Base-by-base conservation (phyloP, 2,888 invertebrate species). In the Brenthis daphne region DNA sequence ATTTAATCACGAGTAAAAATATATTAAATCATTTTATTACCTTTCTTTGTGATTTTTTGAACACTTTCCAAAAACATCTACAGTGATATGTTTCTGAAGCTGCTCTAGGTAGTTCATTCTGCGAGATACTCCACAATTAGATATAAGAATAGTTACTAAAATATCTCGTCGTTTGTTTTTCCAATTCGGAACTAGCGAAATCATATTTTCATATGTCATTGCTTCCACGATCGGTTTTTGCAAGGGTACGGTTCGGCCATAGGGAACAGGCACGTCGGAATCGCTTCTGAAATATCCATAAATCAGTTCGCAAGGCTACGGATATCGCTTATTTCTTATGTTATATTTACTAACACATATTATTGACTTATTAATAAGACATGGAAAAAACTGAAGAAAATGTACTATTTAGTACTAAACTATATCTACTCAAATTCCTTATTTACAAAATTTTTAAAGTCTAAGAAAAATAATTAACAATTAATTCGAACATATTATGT, bases 221-320 rank as follows among this genome's bases (percentile, higher is more conserved):
- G 71, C 65, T 12, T 51, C 3, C 14, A 74, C 64, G 43, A 77
- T 12, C 6, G 82, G 79, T 29, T 71, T 63, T 6, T 69, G 69
- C 11, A 86, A 70, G 3, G 86, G 75, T 2, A 94, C 68, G 2
- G 94, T 94, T 58, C 95, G 90, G 0, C 95, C 95, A 68, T 95
- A 95, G 0, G 95, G 95, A 4, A 95, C 94, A 0, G 95, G 95
- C 16, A 95, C 88, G 74, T 95, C 95, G 2, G 95, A 92, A 72
- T 94, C 94, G 79, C 87, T 92, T 78, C 96, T 94, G 84, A 79
- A 94, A 63, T 68, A 53, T 20, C 56, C 60, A 70, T 68, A 70
- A 68, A 70, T 72, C 68, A 72, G n/a, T 11, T 54, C 20, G 57
- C n/a, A 20, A 63, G 57, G 57, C 33, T 58, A 61, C 57, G 14